A percentile compares a stretch with the other conserved stretches of the same genome.
phyloP scores from a whole-genome alignment of 2,888 invertebrate species.

The Heliconius ismenius region DNA sequence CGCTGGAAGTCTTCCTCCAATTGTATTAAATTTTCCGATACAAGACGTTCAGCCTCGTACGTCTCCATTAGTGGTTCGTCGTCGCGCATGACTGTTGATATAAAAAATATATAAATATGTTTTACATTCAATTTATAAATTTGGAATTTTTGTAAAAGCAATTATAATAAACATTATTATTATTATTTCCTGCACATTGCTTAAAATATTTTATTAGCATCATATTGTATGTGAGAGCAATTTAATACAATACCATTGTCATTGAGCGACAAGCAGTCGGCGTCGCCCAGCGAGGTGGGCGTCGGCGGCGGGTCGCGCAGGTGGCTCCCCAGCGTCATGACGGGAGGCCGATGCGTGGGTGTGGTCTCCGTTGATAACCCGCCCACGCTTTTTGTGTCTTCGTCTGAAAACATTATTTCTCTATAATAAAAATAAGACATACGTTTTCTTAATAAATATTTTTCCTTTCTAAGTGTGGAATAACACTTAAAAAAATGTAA shows the following conservation, averaged over 20 bases:
- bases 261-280: conserved; percentile 70
- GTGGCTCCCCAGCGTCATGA: conserved; percentile 86
- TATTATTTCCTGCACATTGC: too few species aligned
- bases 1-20: conserved; percentile 84
- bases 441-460: too few species aligned
- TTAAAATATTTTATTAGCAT: too few species aligned
- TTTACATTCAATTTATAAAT: background rate
- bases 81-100: conserved; percentile 62
- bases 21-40: conserved; percentile 86
- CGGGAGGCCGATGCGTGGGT: conserved; percentile 87
- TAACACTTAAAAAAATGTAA: too few species aligned
- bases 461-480: too few species aligned
- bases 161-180: too few species aligned
- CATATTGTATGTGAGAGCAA: too few species aligned
- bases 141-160: too few species aligned
- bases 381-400: conserved; percentile 66
- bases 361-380: conserved; percentile 77
- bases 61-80: conserved; percentile 80
- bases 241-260: conserved; percentile 56
- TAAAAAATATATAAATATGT: background rate
- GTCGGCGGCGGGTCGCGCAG: conserved; percentile 74
- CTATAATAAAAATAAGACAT: too few species aligned
- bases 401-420: conserved; percentile 52
- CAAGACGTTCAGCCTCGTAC: conserved; percentile 82
- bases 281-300: conserved; percentile 72